phyloP scores from a whole-genome alignment of 2,797 vertebrate genomes.

The Acropternis orthonyx region DNA sequence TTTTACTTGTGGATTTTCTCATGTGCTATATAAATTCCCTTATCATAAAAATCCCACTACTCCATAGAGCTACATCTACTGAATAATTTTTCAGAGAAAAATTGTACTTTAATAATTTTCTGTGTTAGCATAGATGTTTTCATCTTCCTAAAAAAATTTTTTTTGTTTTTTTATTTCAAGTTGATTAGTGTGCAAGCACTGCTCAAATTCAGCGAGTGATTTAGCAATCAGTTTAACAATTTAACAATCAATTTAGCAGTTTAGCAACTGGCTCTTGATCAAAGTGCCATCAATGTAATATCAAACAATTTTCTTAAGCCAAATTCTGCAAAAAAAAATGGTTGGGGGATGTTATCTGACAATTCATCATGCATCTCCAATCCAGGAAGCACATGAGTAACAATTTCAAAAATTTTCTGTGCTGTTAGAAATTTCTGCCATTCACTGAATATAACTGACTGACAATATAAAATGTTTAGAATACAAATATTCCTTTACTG shows the following conservation, averaged over 20 bases:
- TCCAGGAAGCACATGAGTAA: not conserved
- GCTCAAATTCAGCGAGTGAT: not conserved
- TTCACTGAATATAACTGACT: not conserved
- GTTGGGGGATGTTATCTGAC: not conserved
- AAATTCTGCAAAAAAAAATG: not conserved
- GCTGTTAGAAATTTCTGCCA: not conserved
- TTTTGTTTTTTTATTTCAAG: not conserved
- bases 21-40: not conserved
- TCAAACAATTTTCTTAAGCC: not conserved
- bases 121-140: not conserved
- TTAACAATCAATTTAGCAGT: not conserved
- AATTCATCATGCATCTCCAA: not conserved
- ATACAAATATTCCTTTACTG: not conserved
- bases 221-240: not conserved
- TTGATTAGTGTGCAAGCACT: not conserved
- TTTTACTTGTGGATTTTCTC: not conserved
- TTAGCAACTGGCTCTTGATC: not conserved
- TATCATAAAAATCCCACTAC: not conserved
- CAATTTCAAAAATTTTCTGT: not conserved
- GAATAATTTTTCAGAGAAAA: not conserved
- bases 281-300: not conserved
- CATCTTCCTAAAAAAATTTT: not conserved
- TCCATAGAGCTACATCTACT: not conserved
- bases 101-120: not conserved
- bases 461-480: not conserved